Percentiles rank a stretch among this genome's conserved stretches.
Evolutionary conservation across 2,113 vertebrate genomes (phyloP).

Genomic region (Hypocryptadius cinnamomeus): DNA sequence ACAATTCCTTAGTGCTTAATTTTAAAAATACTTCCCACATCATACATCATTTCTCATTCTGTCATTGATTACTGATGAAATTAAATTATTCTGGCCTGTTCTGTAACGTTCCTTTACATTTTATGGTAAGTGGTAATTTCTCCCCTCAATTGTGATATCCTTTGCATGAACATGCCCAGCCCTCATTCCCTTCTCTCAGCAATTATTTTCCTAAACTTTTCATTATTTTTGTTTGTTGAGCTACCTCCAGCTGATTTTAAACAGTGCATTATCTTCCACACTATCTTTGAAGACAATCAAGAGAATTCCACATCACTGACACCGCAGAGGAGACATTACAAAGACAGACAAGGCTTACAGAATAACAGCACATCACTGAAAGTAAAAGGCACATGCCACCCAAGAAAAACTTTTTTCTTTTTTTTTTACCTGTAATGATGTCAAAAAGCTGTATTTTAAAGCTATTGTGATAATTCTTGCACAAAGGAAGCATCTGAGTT

Average conservation of each 20-base stretch:
- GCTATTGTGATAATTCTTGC: neutral
- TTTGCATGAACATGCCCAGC: conserved; percentile 31
- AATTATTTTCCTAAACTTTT: conserved; percentile 34
- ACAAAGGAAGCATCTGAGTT: conserved; percentile 30
- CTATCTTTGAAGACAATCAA: conserved; percentile 5
- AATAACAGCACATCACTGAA: neutral
- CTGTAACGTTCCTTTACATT: neutral
- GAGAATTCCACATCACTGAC: neutral
- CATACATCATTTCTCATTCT: neutral
- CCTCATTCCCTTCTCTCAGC: neutral
- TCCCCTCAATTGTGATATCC: neutral
- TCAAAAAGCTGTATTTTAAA: neutral
- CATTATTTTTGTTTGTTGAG: conserved; percentile 34
- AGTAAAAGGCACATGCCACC: neutral
- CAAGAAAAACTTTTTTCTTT: neutral
- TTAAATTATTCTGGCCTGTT: neutral
- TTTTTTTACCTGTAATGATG: neutral
- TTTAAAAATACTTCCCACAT: neutral
- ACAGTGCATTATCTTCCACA: neutral
- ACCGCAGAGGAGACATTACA: neutral
- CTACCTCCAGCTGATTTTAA: conserved; percentile 16
- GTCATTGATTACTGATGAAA: conserved; percentile 1
- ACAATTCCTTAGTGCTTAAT: neutral
- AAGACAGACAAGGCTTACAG: neutral
- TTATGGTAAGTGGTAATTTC: neutral